Base-by-base conservation (phyloP, 2,113 vertebrate genomes). In the Alosa alosa region DNA sequence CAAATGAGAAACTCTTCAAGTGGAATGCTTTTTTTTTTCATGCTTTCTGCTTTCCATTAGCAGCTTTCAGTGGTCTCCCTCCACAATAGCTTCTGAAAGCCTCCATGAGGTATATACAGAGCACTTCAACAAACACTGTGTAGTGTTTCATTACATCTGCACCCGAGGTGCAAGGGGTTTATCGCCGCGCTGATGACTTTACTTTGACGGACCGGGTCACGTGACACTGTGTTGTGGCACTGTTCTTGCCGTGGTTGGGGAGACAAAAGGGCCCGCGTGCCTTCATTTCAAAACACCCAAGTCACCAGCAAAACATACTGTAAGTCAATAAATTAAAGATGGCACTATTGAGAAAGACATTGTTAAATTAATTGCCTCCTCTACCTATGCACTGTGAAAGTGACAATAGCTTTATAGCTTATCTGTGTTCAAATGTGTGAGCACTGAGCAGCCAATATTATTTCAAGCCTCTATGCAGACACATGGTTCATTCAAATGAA, bases 1-100 rank as follows among this genome's bases (percentile, higher is more conserved):
- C 72, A 78, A 78, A 78, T 78, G 72, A 78, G 72, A 78, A 78
- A 78, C 72, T 78, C 72, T 78, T 78, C 72, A 39, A 78, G 31
- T 78, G 36, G 11, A 78, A 78, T 78, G 72, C 72, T 78, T 78
- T 78, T 78, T 72, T 72, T 72, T 78, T 78, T 78, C 72, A 78
- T 78, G 72, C 72, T 41, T 78, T 78, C 72, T 78, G 72, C 72
- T 39, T 78, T 78, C 72, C 72, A 78, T 78, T 78, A 78, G 72
- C 72, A 13, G 36, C 72, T 78, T 78, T 78, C 72, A 78, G 72
- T 78, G 13, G 31, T 2, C 31, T 13, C 72, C 7, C 36, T 78
- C 72, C 72, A 78, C 72, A 78, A 78, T 78, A 18, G 72, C 31
- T 78, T 78, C 39, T 78, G 72, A 78, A 78, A 78, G 72, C 25